phyloP scores from a whole-genome alignment of 1,140 invertebrate genomes.

The Heliothis virescens region DNA sequence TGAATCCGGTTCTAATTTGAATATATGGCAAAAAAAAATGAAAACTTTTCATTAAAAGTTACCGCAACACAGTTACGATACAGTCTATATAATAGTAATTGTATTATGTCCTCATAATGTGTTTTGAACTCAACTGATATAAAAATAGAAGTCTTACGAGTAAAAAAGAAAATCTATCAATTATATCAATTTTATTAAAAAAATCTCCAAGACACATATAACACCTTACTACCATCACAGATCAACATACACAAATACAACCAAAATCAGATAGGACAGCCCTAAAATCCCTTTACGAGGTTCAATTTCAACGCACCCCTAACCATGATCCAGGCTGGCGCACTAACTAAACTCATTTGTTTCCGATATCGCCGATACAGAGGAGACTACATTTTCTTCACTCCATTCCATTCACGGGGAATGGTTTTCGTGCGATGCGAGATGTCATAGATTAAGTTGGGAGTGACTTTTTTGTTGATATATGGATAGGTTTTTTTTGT shows the following conservation, averaged over 20 bases:
- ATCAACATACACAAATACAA: slow-evolving; percentile 24
- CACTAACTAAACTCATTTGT: slow-evolving; percentile 53
- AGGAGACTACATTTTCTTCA: slow-evolving; percentile 51
- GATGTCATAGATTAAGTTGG: slow-evolving; percentile 18
- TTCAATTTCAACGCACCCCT: slow-evolving; percentile 37
- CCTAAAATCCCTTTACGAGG: slow-evolving; percentile 36
- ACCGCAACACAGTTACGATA: too few relatives aligned
- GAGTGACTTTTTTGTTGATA: too few relatives aligned
- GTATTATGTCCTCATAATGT: too few relatives aligned
- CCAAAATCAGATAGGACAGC: slow-evolving; percentile 32
- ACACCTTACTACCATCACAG: neutral
- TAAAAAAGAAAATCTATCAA: too few relatives aligned
- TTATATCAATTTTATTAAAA: neutral
- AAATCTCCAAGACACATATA: neutral
- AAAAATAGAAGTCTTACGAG: neutral
- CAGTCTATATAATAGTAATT: too few relatives aligned
- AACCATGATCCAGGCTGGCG: slow-evolving; percentile 13
- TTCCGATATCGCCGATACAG: slow-evolving; percentile 52
- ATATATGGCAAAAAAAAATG: too few relatives aligned
- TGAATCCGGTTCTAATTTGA: too few relatives aligned
- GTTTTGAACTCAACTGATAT: too few relatives aligned
- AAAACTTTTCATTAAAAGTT: too few relatives aligned
- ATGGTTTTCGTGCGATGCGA: slow-evolving; percentile 44
- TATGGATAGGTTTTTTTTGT: too few relatives aligned
- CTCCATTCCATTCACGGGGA: slow-evolving; percentile 46